Conservation (phyloP, 2,113 vertebrate species). For the Callipepla californica region DNA sequence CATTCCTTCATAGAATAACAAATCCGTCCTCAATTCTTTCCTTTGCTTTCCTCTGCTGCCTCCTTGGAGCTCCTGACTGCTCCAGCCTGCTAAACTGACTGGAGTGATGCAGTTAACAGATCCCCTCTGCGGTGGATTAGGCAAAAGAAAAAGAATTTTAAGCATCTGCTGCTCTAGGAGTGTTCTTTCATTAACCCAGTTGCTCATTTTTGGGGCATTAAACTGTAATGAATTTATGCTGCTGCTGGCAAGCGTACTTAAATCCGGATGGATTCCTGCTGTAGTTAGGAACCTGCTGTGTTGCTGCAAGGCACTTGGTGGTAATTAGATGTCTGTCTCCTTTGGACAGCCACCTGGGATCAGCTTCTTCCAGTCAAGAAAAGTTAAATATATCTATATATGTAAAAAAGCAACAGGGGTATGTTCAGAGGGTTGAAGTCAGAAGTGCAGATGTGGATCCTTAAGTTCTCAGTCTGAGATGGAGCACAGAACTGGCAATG, state of each 20-base stretch:
- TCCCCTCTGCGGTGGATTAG: neutral
- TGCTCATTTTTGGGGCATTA: fast-evolving
- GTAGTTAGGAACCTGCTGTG: neutral
- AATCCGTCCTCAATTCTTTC: too few relatives aligned
- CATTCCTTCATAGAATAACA: fast-evolving
- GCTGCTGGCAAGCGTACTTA: neutral
- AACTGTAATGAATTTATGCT: neutral
- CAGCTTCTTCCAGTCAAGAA: neutral
- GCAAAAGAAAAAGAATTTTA: neutral
- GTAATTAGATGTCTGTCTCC: neutral
- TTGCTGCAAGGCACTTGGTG: neutral
- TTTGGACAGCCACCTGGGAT: neutral
- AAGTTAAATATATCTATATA: fast-evolving
- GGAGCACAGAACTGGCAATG: neutral
- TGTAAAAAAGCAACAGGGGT: neutral
- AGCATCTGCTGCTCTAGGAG: fast-evolving
- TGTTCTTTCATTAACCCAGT: fast-evolving
- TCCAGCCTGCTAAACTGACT: neutral
- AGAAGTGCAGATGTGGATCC: neutral
- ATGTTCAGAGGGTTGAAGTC: neutral
- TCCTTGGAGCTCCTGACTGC: neutral
- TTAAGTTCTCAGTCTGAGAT: neutral
- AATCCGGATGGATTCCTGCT: neutral
- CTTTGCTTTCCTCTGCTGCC: neutral
- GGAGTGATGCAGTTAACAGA: fast-evolving